Evolutionary conservation across 2,797 vertebrate species (phyloP).

Genomic region (Saguinus oedipus): DNA sequence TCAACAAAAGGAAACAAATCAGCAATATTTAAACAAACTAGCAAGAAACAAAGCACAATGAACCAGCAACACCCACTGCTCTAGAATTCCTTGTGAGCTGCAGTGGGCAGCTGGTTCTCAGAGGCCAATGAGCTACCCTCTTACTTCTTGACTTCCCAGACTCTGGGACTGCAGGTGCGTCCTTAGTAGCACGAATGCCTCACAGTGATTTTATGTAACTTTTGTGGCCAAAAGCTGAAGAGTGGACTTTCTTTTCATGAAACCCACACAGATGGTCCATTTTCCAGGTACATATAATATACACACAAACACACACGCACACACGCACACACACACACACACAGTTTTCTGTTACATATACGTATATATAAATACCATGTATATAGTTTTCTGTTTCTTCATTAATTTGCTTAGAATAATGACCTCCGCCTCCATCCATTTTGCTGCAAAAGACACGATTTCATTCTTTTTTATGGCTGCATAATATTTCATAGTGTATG

Average conservation of each 20-base stretch:
- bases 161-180: rapidly evolving
- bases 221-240: rapidly evolving
- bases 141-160: rapidly evolving
- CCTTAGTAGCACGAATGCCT: neutral
- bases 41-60: neutral
- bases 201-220: neutral
- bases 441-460: neutral
- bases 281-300: too few species aligned
- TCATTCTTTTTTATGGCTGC: neutral
- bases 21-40: neutral
- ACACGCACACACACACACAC: rapidly evolving
- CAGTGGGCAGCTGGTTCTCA: rapidly evolving
- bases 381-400: neutral
- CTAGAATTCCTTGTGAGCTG: rapidly evolving
- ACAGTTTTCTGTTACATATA: too few species aligned
- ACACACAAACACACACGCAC: rapidly evolving
- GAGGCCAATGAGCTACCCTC: rapidly evolving
- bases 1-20: neutral
- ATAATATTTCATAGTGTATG: neutral
- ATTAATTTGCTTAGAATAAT: neutral
- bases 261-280: rapidly evolving
- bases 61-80: neutral
- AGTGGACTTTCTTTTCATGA: neutral
- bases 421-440: neutral
- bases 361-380: too few species aligned